Evolutionary conservation across 2,888 invertebrate species (phyloP), one percentile per base, ranked within the genome.

Genomic region (Sinotaia quadrata): DNA sequence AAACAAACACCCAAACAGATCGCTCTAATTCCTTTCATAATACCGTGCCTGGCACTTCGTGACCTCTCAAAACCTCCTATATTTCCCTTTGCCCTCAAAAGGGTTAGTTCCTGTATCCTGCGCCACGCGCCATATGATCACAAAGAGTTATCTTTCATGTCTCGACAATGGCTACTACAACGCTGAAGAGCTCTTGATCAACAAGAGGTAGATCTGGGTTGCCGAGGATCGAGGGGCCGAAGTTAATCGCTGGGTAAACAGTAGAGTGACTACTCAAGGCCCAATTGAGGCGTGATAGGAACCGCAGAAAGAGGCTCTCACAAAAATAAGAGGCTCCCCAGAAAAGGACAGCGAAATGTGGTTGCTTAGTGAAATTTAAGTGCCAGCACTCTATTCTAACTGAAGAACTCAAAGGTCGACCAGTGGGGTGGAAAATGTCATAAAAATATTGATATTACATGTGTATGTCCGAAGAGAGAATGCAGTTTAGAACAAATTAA

Each of bases 121-220:
- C 51, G 62, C 62, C 51, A 62, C 34, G 52, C 62, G 37, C 61
- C 61, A 33, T 15, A 27, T 44, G 34, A 44, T 59, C n/a, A n/a
- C 59, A 41, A 34, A 27, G n/a, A 49, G 62, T 62, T 62, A 62
- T 62, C 62, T 51, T 62, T 62, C 62, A 27, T 52, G 62, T 62
- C 62, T 51, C 51, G 62, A 62, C 62, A 62, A 62, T 62, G 24
- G 62, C 62, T 37, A 33, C 62, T 62, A 36, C 51, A 62, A 62
- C 62, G 52, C 34, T 34, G 62, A 62, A 62, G 62, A 36, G 62
- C 62, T 36, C 62, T 62, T 51, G 62, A 36, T 62, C 36, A 62
- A 18, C 8, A 33, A 33, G 37, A 27, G 29, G 10, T 18, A 29
- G 7, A 29, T 27, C 10, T 44, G 41, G 44, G 29, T 27, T 29